Conservation (phyloP, 2,888 invertebrate genomes). For the Orchestes rusci region DNA sequence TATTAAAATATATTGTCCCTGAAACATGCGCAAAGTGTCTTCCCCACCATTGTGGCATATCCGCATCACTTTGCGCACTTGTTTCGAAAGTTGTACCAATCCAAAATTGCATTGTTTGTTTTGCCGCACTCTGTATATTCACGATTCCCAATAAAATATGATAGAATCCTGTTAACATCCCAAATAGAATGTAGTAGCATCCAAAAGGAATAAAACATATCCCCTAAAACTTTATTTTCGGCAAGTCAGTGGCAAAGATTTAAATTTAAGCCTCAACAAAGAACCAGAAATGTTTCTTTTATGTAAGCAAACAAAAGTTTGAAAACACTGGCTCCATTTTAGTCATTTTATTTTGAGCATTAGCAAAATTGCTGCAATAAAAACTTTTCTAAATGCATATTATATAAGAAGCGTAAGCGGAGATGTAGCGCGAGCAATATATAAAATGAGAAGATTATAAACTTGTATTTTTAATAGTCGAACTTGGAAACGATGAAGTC, state of each 20-base stretch:
- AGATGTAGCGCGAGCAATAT: slow-evolving; percentile 37
- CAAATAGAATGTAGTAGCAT: too few relatives aligned
- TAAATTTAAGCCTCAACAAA: neutral
- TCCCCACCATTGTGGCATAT: too few relatives aligned
- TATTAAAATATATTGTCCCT: too few relatives aligned
- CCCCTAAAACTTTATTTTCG: too few relatives aligned
- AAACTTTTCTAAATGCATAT: slow-evolving; percentile 46
- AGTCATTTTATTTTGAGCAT: slow-evolving; percentile 37
- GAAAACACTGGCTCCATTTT: slow-evolving; percentile 12
- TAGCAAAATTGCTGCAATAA: slow-evolving; percentile 48
- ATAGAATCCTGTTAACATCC: too few relatives aligned
- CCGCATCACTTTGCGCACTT: too few relatives aligned
- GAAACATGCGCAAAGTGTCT: too few relatives aligned
- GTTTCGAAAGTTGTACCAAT: too few relatives aligned
- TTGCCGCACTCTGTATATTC: too few relatives aligned
- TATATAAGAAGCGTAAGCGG: slow-evolving; percentile 28
- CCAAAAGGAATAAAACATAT: too few relatives aligned
- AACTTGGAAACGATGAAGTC: slow-evolving; percentile 44
- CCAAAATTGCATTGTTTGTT: too few relatives aligned
- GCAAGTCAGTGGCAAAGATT: neutral
- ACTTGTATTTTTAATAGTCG: slow-evolving; percentile 45
- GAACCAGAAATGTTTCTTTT: neutral
- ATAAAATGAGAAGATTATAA: slow-evolving; percentile 45
- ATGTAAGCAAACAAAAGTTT: slow-evolving; percentile 11
- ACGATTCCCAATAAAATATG: too few relatives aligned